Base-by-base conservation (phyloP, 2,888 invertebrate genomes). In the Phengaris arion region DNA sequence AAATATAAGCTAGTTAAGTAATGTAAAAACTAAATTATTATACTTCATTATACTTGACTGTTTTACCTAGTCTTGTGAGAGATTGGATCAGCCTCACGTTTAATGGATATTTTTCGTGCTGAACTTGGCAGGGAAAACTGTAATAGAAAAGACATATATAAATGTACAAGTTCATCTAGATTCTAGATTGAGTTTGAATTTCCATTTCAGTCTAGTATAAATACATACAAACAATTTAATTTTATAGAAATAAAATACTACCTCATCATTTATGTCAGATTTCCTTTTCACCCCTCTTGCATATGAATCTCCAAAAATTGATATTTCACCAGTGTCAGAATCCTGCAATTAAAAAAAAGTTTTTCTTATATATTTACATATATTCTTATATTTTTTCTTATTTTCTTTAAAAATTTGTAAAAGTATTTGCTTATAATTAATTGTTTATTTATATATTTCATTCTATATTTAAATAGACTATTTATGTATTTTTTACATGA, bases 81-180 rank as follows among this genome's bases (percentile, higher is more conserved):
- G 55, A 55, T n/a, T 48, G 52, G 8, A 22, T 46, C 12, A n/a
- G 46, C 35, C 55, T 75, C 75, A 13, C 22, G 70, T 51, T 70
- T 75, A 7, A 75, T 75, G 10, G 68, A 75, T 55, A 75, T 70
- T 48, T 70, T 75, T 48, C 70, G 55, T 46, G 75, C 75, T 59
- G 69, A 52, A 57, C 48, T 57, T 55, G 75, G 75, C 35, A 75
- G 46, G 3, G 69, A 55, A 57, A 75, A 55, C 75, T 75, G 70
- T 46, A 75, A 68, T 51, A 22, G 22, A 64, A 57, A 46, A 54
- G 9, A 64, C n/a, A 74, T 12, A n/a, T 7, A 12, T 54, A 52
- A 52, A 48, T 22, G 2, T 10, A 70, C 9, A 70, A 72, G 9
- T 52, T 22, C 55, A 13, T 6, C 54, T 55, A 55, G 7, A 55